Evolutionary conservation across 2,888 invertebrate genomes (phyloP).

Genomic region (Atherix ibis): DNA sequence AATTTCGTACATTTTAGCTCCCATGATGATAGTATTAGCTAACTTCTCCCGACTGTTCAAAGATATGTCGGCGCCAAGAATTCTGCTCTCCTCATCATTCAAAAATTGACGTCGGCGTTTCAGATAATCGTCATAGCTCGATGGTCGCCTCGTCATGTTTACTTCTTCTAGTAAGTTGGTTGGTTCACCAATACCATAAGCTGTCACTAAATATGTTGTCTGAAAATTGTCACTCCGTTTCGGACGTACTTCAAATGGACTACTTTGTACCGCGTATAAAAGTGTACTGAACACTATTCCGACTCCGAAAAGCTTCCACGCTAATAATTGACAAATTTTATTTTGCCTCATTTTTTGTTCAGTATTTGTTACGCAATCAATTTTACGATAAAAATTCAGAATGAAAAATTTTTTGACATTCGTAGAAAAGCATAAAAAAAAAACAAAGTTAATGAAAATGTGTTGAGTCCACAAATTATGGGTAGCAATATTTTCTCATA

Average conservation of each 20-base stretch:
- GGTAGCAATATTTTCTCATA: too few species aligned
- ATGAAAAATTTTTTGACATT: too few species aligned
- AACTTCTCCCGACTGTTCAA: constrained; percentile 35
- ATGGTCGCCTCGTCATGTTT: constrained; percentile 20
- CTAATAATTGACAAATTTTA: too few species aligned
- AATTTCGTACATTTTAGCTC: constrained; percentile 38
- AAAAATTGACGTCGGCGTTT: constrained; percentile 33
- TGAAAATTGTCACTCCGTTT: background rate
- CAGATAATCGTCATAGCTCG: constrained; percentile 17
- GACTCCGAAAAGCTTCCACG: too few species aligned
- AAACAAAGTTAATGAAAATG: too few species aligned
- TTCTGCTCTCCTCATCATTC: constrained; percentile 32
- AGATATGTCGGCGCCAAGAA: constrained; percentile 37
- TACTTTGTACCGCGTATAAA: background rate
- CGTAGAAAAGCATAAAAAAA: too few species aligned
- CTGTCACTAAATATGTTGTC: constrained; percentile 1
- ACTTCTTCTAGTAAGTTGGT: constrained; percentile 10
- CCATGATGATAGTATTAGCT: constrained; percentile 44
- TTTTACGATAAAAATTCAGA: too few species aligned
- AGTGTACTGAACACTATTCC: background rate
- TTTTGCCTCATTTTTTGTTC: too few species aligned
- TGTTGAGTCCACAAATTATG: too few species aligned
- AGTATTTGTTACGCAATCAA: too few species aligned
- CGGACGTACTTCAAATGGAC: background rate
- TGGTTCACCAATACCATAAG: constrained; percentile 3